Evolutionary conservation across 2,113 vertebrate genomes (phyloP).

Genomic region (Vulpes lagopus): DNA sequence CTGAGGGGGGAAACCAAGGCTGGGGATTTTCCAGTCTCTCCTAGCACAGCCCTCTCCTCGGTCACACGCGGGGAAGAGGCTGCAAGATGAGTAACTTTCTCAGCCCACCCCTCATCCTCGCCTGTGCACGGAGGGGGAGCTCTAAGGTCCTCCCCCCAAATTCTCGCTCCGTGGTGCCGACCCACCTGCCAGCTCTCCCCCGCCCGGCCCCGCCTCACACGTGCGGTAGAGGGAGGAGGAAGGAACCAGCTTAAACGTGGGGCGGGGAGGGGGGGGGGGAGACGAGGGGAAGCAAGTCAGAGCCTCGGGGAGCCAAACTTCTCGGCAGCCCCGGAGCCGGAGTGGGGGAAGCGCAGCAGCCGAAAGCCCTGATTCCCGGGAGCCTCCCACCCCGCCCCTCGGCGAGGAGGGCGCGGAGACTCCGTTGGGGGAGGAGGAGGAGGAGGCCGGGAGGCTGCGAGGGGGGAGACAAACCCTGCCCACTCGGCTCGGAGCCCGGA

Average conservation of each 20-base stretch:
- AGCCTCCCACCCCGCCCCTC: conserved; percentile 76
- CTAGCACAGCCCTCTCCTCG: background rate
- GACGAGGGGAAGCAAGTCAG: background rate
- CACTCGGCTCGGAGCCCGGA: conserved; percentile 76
- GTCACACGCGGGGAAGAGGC: background rate
- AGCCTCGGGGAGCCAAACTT: conserved; percentile 58
- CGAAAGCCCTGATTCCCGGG: background rate
- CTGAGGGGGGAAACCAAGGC: background rate
- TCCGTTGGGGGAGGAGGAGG: conserved; percentile 69
- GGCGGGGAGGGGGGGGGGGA: background rate
- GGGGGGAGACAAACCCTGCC: conserved; percentile 79
- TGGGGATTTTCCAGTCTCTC: conserved; percentile 65
- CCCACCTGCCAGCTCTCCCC: conserved; percentile 59
- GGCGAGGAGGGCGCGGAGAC: conserved; percentile 56
- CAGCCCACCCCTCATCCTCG: background rate
- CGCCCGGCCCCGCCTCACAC: conserved; percentile 37
- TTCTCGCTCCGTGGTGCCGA: background rate
- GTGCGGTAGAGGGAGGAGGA: background rate
- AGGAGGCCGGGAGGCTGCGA: conserved; percentile 70
- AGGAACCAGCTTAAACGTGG: background rate
- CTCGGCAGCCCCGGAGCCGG: background rate
- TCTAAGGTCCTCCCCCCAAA: background rate
- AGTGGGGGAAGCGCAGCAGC: background rate
- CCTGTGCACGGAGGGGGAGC: background rate
- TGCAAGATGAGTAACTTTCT: conserved; percentile 58